Evolutionary conservation across 2,888 invertebrate genomes (phyloP).

Genomic region (Carabus problematicus): DNA sequence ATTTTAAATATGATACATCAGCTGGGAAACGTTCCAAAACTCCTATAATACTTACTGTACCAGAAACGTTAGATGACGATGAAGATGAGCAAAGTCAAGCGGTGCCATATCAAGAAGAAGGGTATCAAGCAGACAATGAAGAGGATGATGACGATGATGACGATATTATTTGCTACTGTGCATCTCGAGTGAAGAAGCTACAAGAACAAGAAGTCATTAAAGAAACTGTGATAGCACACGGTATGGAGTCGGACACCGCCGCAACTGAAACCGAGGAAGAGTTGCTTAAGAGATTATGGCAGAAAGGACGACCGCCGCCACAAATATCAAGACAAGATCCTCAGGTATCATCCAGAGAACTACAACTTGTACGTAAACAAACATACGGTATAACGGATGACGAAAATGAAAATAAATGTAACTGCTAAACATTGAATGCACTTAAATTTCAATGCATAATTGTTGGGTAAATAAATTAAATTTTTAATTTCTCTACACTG

Average conservation of each 20-base stretch:
- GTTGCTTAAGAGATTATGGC: slow-evolving; percentile 18
- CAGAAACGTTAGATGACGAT: too few relatives aligned
- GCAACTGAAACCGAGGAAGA: background rate
- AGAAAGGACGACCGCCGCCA: slow-evolving; percentile 17
- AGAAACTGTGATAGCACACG: slow-evolving; percentile 19
- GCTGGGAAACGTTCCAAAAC: too few relatives aligned
- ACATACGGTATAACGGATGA: slow-evolving; percentile 18
- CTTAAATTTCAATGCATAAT: too few relatives aligned
- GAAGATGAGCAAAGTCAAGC: too few relatives aligned
- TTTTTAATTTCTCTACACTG: background rate
- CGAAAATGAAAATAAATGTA: background rate
- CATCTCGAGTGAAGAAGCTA: too few relatives aligned
- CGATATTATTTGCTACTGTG: too few relatives aligned
- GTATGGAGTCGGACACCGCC: slow-evolving; percentile 12
- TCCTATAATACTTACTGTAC: too few relatives aligned
- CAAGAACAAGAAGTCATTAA: too few relatives aligned
- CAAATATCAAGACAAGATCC: slow-evolving; percentile 8
- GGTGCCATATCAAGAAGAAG: too few relatives aligned
- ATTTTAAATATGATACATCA: too few relatives aligned
- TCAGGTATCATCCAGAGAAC: slow-evolving; percentile 19
- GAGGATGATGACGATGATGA: too few relatives aligned
- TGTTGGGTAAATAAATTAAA: slow-evolving; percentile 1
- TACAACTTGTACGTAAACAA: slow-evolving; percentile 26
- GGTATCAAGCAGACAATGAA: too few relatives aligned
- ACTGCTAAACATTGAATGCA: background rate